A percentile compares a stretch with the other conserved stretches of the same genome.
These are phyloP conservation scores for Zoanthus sansibaricus DNA, from an alignment of 92 coral and sea anemone species.

Conservation along the genomic window DNA sequence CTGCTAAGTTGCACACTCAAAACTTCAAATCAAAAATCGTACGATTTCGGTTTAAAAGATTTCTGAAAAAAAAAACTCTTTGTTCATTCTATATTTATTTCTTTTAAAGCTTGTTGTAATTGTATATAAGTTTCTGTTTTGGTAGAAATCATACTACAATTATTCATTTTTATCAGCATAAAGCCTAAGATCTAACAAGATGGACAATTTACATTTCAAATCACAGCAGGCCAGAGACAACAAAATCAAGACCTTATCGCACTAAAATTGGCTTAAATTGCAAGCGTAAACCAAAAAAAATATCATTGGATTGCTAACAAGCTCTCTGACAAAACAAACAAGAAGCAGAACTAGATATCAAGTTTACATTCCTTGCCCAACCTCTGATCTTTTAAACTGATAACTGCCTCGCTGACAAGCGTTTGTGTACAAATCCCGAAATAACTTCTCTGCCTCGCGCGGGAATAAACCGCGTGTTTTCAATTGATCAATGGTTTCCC, in stretches of 20 bases:
- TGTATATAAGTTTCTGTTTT: no score
- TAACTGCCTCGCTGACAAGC: slow-evolving; percentile 38
- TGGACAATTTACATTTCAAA: neutral
- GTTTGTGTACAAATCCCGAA: slow-evolving; percentile 9
- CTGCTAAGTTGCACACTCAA: no score
- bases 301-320: slow-evolving; percentile 34
- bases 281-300: neutral
- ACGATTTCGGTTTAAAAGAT: no score
- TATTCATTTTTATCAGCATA: no score
- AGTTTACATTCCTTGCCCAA: slow-evolving; percentile 35
- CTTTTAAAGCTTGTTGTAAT: no score
- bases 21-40: no score
- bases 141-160: no score
- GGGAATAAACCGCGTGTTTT: neutral
- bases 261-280: neutral
- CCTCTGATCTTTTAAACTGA: slow-evolving; percentile 36
- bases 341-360: slow-evolving; percentile 9
- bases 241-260: neutral
- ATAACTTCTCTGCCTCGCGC: neutral
- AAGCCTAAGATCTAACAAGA: neutral
- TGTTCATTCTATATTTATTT: no score
- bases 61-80: no score
- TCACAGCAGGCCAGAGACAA: neutral
- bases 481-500: neutral
- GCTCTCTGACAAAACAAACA: slow-evolving; percentile 42